Evolutionary conservation across 2,797 vertebrate species (phyloP).

Genomic region (Hybognathus amarus): DNA sequence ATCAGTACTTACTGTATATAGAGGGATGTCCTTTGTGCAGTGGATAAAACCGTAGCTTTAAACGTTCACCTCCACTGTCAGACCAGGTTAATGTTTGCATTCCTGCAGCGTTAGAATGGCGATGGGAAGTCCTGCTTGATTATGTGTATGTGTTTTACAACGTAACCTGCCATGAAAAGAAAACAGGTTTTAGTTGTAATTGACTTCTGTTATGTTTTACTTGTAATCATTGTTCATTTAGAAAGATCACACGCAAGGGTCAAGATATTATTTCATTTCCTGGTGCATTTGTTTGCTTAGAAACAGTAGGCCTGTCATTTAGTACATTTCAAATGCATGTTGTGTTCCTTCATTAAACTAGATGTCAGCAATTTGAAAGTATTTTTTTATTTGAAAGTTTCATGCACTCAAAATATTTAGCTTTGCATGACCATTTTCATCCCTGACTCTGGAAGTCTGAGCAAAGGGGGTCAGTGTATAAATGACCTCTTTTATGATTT

Average conservation of each 20-base stretch:
- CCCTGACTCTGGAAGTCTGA: neutral
- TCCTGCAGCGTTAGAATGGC: slow-evolving; percentile 63
- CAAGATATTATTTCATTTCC: neutral
- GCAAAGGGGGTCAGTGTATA: neutral
- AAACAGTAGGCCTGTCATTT: neutral
- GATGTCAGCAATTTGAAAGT: neutral
- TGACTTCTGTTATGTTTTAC: neutral
- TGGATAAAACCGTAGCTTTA: slow-evolving; percentile 17
- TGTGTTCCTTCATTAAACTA: neutral
- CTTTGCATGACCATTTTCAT: neutral
- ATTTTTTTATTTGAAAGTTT: neutral
- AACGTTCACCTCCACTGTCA: slow-evolving; percentile 68
- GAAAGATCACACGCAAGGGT: neutral
- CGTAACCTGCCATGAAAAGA: slow-evolving; percentile 9
- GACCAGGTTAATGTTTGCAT: slow-evolving; percentile 68
- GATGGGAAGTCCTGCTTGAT: slow-evolving; percentile 28
- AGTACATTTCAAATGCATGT: neutral
- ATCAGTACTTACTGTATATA: neutral
- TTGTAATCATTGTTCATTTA: neutral
- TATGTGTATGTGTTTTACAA: slow-evolving; percentile 12
- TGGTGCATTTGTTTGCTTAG: neutral
- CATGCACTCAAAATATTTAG: neutral
- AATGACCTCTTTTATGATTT: neutral
- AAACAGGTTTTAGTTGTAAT: neutral
- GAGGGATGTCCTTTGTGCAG: neutral